These are phyloP conservation scores for Siniperca obscura DNA, from an alignment of 2,797 vertebrate genomes.

Conservation along the genomic window DNA sequence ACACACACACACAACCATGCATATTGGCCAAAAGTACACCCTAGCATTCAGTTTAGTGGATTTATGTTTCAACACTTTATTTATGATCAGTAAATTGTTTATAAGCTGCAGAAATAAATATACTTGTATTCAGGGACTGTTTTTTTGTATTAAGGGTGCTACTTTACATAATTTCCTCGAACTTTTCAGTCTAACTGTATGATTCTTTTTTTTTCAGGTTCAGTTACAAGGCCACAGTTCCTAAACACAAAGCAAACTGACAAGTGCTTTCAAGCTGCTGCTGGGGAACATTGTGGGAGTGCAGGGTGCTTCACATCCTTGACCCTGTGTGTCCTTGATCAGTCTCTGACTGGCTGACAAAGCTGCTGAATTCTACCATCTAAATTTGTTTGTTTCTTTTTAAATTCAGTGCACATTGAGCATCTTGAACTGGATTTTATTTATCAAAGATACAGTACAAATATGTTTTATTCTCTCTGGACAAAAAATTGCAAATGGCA, in stretches of 20 bases:
- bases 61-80: background rate
- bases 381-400: conserved; percentile 3
- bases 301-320: background rate
- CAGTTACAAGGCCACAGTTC: no score
- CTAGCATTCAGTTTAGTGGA: background rate
- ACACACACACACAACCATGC: no score
- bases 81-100: background rate
- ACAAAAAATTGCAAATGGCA: background rate
- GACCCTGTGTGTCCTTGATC: conserved; percentile 8
- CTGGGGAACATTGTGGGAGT: background rate
- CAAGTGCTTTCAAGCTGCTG: background rate
- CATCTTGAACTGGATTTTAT: conserved; percentile 3
- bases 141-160: no score
- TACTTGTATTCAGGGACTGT: no score
- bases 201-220: background rate
- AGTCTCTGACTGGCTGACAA: background rate
- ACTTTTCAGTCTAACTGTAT: background rate
- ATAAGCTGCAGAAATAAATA: background rate
- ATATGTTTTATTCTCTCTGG: background rate
- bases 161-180: no score
- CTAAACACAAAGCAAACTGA: background rate
- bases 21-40: background rate
- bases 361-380: background rate
- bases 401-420: background rate
- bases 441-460: background rate